Conservation (phyloP, 2,113 vertebrate species). For the Sprattus sprattus region DNA sequence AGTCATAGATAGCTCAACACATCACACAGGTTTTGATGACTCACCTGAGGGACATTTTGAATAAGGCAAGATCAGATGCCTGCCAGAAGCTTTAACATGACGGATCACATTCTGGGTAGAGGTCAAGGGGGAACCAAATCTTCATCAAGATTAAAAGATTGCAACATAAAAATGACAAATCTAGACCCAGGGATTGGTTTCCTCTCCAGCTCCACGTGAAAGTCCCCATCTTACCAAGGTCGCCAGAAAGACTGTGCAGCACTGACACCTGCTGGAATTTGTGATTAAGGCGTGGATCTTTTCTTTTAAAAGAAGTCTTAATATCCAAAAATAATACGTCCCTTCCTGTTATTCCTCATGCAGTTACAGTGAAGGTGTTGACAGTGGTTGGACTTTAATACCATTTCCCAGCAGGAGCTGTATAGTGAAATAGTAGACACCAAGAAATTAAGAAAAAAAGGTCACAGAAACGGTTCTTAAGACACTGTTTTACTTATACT, state of each 20-base stretch:
- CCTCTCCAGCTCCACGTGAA: neutral
- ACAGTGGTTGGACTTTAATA: too few species aligned
- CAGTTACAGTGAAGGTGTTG: too few species aligned
- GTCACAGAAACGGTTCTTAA: constrained; percentile 20
- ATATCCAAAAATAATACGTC: too few species aligned
- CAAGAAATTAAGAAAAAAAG: neutral
- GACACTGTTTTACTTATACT: constrained; percentile 54
- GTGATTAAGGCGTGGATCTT: neutral
- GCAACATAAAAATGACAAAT: neutral
- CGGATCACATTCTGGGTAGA: neutral
- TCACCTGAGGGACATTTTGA: neutral
- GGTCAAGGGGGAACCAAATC: neutral
- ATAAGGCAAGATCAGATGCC: neutral
- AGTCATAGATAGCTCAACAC: neutral
- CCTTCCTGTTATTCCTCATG: too few species aligned
- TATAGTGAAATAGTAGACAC: too few species aligned
- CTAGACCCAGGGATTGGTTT: neutral
- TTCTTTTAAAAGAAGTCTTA: neutral
- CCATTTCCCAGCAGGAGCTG: too few species aligned
- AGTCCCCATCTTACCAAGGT: neutral
- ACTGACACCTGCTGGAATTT: constrained; percentile 26
- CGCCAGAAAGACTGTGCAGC: neutral
- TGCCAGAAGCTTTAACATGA: neutral
- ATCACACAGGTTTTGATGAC: neutral
- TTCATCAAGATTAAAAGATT: neutral